Evolutionary conservation across 1,140 invertebrate genomes (phyloP), one percentile per base, ranked within the genome.

Genomic region (Aphidius ervi): DNA sequence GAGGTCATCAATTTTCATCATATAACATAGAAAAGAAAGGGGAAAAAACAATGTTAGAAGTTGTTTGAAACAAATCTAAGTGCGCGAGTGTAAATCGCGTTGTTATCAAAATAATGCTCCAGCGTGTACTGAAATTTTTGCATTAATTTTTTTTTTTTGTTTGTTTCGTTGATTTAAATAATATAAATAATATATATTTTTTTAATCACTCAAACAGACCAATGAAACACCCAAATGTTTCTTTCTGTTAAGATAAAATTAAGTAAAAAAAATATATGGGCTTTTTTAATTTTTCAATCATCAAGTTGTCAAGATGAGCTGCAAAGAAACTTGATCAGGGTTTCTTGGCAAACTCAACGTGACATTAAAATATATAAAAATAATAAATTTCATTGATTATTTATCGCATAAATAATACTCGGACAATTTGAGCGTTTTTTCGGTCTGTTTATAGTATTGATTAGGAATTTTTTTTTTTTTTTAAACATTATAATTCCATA

Each of bases 1-100:
- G 70, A 77, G 76, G 76, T 77, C 76, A 77, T 79, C 76, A 80
- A 78, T 79, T 79, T 80, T 77, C 77, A 76, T 79, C 74, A 80
- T 73, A 78, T 80, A 76, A 80, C 78, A 80, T 80, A 80, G 76
- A 80, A 80, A 80, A 79, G 75, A 79, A 79, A 78, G 67, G 76
- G 76, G 76, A 76, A 63, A 79, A 79, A 79, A 80, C 71, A 76
- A 70, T 76, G 78, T 79, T 80, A 79, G 77, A 77, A 74, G 62
- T 68, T 68, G 42, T 20, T 42, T 57, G 41, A 56, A 39, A 41
- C n/a, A 40, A 6, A 10, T 42, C 7, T 37, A 54, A 41, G 20
- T 40, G 37, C 49, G 49, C 49, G 49, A 39, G 10, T n/a, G 23
- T 52, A 39, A 48, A 37, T 39, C 49, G 49, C 49, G 37, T 39